Conservation (phyloP, 1,140 invertebrate species). For the Drosophila ogumai region DNA sequence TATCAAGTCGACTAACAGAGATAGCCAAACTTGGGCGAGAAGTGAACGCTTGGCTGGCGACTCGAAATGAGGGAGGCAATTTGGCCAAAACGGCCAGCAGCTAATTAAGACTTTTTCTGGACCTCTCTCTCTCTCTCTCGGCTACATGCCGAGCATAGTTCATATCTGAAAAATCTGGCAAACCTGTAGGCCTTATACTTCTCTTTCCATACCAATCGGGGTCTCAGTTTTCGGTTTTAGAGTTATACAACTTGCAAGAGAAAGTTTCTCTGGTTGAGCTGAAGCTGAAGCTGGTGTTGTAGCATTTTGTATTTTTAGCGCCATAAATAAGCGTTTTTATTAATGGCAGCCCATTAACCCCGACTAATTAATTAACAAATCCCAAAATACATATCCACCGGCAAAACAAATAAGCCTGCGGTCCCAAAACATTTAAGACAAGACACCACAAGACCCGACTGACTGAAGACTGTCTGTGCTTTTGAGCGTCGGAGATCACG, state of each 20-base stretch:
- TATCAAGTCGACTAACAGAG: conserved; percentile 66
- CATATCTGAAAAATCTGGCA: conserved; percentile 41
- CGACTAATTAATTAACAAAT: conserved; percentile 79
- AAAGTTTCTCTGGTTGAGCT: conserved; percentile 67
- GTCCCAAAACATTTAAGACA: conserved; percentile 26
- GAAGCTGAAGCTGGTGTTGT: conserved; percentile 1
- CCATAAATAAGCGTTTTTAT: conserved; percentile 81
- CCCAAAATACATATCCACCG: conserved; percentile 56
- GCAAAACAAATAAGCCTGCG: conserved; percentile 58
- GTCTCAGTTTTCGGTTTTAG: conserved; percentile 7
- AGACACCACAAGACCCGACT: conserved; percentile 5
- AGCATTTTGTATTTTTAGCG: conserved; percentile 68
- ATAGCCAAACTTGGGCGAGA: conserved; percentile 70
- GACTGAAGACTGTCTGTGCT: conserved; percentile 26
- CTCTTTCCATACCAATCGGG: conserved; percentile 9
- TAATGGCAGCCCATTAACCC: conserved; percentile 80
- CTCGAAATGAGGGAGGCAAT: conserved; percentile 68
- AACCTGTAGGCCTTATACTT: conserved; percentile 36
- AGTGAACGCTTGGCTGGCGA: conserved; percentile 27
- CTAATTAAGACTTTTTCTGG: conserved; percentile 77
- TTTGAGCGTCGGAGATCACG: conserved; percentile 12
- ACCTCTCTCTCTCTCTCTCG: conserved; percentile 4
- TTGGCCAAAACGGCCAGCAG: conserved; percentile 43
- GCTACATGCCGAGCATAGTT: conserved; percentile 72
- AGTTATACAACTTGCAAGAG: conserved; percentile 66